Percentiles rank a stretch among this genome's conserved stretches.
Conservation (phyloP, 1,140 invertebrate species). For the Aphaenogaster ashmeadi region DNA sequence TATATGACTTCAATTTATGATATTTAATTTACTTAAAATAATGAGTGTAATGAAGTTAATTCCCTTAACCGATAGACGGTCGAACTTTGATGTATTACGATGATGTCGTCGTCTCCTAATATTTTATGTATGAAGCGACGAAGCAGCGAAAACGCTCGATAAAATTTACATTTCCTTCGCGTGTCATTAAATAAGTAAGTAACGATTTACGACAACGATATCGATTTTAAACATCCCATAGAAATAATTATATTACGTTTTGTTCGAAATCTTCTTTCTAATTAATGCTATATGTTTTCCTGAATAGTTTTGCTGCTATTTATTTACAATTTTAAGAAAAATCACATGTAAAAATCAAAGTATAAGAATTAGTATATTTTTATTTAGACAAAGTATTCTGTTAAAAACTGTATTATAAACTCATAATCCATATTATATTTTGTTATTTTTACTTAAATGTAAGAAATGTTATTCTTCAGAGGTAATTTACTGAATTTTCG, state of each 20-base stretch:
- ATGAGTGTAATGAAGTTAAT: conserved; percentile 54
- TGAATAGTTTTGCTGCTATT: not conserved
- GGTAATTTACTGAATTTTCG: not conserved
- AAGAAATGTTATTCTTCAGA: not conserved
- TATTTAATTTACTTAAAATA: conserved; percentile 64
- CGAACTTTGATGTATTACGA: conserved; percentile 64
- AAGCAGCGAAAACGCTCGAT: conserved; percentile 52
- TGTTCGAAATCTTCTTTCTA: not conserved
- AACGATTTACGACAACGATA: no score
- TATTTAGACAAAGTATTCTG: not conserved
- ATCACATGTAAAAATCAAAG: not conserved
- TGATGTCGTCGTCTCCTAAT: conserved; percentile 45
- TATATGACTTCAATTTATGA: conserved; percentile 1
- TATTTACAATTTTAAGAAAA: not conserved
- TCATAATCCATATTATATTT: not conserved
- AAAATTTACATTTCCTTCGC: conserved; percentile 69
- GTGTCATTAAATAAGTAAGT: conserved; percentile 23
- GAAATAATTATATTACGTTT: not conserved
- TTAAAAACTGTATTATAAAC: not conserved
- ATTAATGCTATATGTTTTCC: not conserved
- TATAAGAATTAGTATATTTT: not conserved
- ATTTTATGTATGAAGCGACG: conserved; percentile 68
- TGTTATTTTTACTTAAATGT: not conserved
- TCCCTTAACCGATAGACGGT: conserved; percentile 54
- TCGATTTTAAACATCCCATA: not conserved